Evolutionary conservation across 64 coral and sea anemone genomes (phyloP), one percentile per base, ranked within the genome.

Genomic region (Montipora sp.): DNA sequence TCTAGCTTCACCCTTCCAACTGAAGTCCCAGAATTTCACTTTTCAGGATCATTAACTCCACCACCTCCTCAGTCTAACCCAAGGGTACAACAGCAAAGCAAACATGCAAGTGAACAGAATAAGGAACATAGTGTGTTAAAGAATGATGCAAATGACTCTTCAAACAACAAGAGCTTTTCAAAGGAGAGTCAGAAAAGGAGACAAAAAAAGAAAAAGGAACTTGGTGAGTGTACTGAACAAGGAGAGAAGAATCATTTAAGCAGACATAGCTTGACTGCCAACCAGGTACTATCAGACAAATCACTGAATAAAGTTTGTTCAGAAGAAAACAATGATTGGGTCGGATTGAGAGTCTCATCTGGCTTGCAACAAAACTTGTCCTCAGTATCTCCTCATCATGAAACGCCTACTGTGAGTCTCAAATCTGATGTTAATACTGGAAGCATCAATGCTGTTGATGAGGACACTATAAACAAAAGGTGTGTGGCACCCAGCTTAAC

Each of bases 181-280:
- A 72, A 21, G 10, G 13, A 48, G 15, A 85, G 53, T 11, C 53
- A 72, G 19, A 85, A 85, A 72, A 85, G 14, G 46, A 22, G 82
- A 50, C 66, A 68, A 50, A 85, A 43, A 71, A 85, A 85, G 61
- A 69, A 72, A 49, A 71, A 85, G 18, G 47, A 71, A 85, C 16
- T 18, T 20, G 65, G n/a, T 71, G 47, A 21, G 20, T 50, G 9
- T 5, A 72, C 47, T 20, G 23, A 47, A 12, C 46, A 85, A 50
- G 61, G 50, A 22, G 65, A 12, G 16, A 67, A 72, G 7, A 63
- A 8, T 0, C 46, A 51, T 46, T 47, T 83, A 48, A 48, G 27
- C 5, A 20, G 23, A 9, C 5, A 68, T 9, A 10, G 14, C 27
- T 8, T 48, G 10, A 68, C 43, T 0, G 36, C 12, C 9, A 46